phyloP scores from a whole-genome alignment of 2,113 vertebrate genomes.

The Sorex fumeus region DNA sequence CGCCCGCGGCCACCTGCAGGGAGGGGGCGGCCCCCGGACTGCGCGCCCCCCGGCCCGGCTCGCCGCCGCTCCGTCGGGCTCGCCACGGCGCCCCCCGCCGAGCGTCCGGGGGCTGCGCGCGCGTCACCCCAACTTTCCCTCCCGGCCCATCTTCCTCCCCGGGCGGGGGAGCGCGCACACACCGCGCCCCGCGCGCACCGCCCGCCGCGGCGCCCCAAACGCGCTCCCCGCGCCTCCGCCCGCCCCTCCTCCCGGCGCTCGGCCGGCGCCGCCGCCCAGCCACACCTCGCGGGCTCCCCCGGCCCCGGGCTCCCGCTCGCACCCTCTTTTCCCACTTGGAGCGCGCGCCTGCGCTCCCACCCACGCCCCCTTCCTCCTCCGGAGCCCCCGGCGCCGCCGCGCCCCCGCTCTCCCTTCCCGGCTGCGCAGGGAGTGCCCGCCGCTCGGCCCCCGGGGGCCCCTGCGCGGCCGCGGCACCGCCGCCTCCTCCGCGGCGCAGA shows the following conservation, averaged over 20 bases:
- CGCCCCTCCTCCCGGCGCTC: constrained; percentile 65
- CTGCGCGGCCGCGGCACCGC: background rate
- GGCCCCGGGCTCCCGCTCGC: background rate
- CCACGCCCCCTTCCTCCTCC: background rate
- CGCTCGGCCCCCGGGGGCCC: background rate
- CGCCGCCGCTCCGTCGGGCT: constrained; percentile 55
- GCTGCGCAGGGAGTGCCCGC: background rate
- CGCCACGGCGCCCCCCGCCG: constrained; percentile 44
- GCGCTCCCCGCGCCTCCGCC: constrained; percentile 77
- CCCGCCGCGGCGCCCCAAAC: constrained; percentile 62
- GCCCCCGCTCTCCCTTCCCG: background rate
- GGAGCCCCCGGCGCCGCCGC: background rate
- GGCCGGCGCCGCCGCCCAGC: constrained; percentile 71
- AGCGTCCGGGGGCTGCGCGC: constrained; percentile 67
- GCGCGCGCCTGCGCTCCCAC: background rate
- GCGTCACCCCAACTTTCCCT: constrained; percentile 85
- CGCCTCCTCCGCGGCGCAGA: background rate
- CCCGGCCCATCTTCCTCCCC: constrained; percentile 74
- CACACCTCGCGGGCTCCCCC: constrained; percentile 55
- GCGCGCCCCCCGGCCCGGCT: constrained; percentile 54
- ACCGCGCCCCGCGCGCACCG: constrained; percentile 66
- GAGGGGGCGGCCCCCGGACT: constrained; percentile 69
- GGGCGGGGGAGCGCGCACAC: constrained; percentile 76
- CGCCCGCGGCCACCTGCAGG: constrained; percentile 73
- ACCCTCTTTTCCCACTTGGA: constrained; percentile 52